Evolutionary conservation across 1,140 invertebrate genomes (phyloP), one percentile per base, ranked within the genome.

Genomic region (Caenorhabditis inopinata): DNA sequence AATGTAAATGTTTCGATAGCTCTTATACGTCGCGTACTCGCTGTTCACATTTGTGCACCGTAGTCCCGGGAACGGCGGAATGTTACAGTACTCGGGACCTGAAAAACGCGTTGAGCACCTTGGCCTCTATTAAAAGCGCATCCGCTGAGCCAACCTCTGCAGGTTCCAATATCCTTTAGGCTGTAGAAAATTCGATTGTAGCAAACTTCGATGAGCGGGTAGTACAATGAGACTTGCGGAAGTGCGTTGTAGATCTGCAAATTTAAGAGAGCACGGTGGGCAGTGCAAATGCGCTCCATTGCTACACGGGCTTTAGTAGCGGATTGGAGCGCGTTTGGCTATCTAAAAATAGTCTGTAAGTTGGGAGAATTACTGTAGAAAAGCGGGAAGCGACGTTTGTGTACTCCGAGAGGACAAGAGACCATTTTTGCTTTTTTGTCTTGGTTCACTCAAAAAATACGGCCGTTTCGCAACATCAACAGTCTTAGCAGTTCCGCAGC

Each of bases 151-250:
- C 2, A 5, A 77, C 38, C 46, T 53, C 35, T 12, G 12, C 76
- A 77, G 14, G 47, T 53, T 58, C 46, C 47, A 35, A 51, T 47
- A 38, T 68, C 77, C 21, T 45, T 46, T 68, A 47, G 74, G 25
- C 58, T 79, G 74, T 86, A 86, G 77, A 87, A 86, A 1, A 86
- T 86, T 14, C 85, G 74, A 68, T 86, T 84, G 82, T 86, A 86
- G 53, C 85, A 86, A 14, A 83, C 53, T 75, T 78, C 82, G 42
- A 86, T 86, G 38, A 86, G 49, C 38, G 86, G 85, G 35, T 82
- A 82, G 47, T 86, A 86, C 18, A 74, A 21, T 18, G 74, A 82
- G 16, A 62, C 77, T 11, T 46, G 46, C 21, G 85, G 86, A 27
- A 86, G 80, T 3, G 53, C 68, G 11, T 48, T 6, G 23, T 58